Conservation (phyloP, 2,888 invertebrate species). For the Biston betularia region DNA sequence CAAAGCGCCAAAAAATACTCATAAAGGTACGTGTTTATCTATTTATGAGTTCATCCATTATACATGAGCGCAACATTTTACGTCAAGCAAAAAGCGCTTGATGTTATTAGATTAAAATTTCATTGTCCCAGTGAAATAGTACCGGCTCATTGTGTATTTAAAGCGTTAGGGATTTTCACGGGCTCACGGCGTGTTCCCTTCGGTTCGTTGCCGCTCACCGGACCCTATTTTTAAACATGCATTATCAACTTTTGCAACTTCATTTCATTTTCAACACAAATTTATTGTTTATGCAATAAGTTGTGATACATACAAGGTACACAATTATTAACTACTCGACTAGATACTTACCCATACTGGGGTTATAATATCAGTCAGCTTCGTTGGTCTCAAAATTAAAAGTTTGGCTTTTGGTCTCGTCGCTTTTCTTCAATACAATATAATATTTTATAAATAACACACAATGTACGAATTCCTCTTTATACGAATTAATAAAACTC, state of each 20-base stretch:
- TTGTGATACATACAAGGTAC: constrained; percentile 2
- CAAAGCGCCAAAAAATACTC: no score
- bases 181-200: constrained; percentile 51
- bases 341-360: no score
- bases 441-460: no score
- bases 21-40: not conserved
- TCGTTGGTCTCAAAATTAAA: no score
- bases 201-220: constrained; percentile 43
- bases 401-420: no score
- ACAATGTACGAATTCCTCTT: no score
- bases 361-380: no score
- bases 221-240: constrained; percentile 61
- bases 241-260: constrained; percentile 55
- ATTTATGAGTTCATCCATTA: not conserved
- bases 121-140: constrained; percentile 45
- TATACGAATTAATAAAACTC: no score
- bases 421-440: no score
- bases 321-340: not conserved
- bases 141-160: constrained; percentile 65
- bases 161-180: constrained; percentile 60
- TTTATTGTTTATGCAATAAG: constrained; percentile 29
- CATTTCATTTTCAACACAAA: constrained; percentile 42
- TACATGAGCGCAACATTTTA: not conserved
- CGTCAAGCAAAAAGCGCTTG: constrained; percentile 30
- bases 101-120: constrained; percentile 56